Percentiles rank a stretch among this genome's conserved stretches.
Evolutionary conservation across 23 tunicate genomes (phyloP).

Genomic region (Diplosoma virens): DNA sequence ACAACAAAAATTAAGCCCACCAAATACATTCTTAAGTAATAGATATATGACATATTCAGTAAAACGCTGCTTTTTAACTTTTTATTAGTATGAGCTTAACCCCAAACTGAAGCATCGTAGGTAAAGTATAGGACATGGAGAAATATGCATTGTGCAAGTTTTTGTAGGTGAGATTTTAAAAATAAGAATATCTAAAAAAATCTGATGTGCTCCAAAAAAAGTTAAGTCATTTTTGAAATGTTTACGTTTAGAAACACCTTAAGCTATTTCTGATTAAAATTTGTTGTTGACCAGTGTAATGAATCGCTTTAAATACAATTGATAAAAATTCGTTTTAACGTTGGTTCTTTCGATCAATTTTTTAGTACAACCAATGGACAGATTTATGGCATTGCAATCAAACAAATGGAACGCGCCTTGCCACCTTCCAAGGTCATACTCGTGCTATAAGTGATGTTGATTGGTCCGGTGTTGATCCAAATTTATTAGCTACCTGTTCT

Average conservation of each 20-base stretch:
- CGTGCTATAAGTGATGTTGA: conserved; percentile 85
- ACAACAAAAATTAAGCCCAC: too few relatives aligned
- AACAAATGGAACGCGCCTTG: conserved; percentile 22
- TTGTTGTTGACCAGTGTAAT: too few relatives aligned
- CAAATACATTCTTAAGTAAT: too few relatives aligned
- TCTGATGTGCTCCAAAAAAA: not conserved
- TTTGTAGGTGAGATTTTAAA: not conserved
- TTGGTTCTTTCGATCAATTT: not conserved
- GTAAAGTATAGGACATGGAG: too few relatives aligned
- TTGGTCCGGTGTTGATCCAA: conserved; percentile 63
- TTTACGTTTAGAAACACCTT: too few relatives aligned
- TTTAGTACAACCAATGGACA: conserved; percentile 82
- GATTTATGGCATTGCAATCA: conserved; percentile 67
- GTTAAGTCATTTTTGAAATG: not conserved
- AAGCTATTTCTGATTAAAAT: not conserved
- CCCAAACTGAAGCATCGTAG: too few relatives aligned
- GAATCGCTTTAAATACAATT: too few relatives aligned
- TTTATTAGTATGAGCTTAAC: too few relatives aligned
- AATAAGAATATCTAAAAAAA: not conserved
- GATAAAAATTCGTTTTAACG: not conserved
- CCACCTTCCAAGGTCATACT: conserved; percentile 67
- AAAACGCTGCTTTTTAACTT: too few relatives aligned
- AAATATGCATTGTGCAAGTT: not conserved
- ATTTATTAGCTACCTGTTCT: conserved; percentile 81
- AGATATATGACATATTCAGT: too few relatives aligned